Evolutionary conservation across 2,113 vertebrate genomes (phyloP).

Genomic region (Calyptomena viridis): DNA sequence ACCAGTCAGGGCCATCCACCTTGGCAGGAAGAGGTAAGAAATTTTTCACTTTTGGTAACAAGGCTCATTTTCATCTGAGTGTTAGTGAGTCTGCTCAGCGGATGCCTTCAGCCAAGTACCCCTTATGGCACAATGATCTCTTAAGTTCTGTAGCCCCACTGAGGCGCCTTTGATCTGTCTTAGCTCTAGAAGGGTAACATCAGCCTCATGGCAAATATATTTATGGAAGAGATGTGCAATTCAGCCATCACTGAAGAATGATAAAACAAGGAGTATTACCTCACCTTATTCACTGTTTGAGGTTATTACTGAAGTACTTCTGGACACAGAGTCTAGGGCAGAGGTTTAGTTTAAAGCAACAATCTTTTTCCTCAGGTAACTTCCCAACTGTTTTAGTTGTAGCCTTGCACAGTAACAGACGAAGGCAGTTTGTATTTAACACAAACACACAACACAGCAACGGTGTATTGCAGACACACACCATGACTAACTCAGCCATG

Average conservation of each 20-base stretch:
- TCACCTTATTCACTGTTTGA: not conserved
- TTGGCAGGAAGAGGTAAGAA: not conserved
- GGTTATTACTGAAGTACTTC: not conserved
- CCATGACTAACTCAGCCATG: rapidly evolving
- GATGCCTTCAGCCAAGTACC: not conserved
- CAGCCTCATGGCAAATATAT: not conserved
- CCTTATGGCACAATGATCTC: not conserved
- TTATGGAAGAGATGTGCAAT: too few species aligned
- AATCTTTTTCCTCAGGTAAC: rapidly evolving
- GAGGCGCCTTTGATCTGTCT: not conserved
- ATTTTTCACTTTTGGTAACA: not conserved
- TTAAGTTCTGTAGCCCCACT: not conserved
- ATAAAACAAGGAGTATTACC: not conserved
- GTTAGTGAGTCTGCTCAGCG: not conserved
- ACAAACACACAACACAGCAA: not conserved
- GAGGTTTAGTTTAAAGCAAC: too few species aligned
- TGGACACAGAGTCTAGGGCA: too few species aligned
- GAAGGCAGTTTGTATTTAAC: too few species aligned
- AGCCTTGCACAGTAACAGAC: not conserved
- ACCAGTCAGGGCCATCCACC: too few species aligned
- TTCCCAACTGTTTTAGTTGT: rapidly evolving
- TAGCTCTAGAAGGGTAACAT: not conserved
- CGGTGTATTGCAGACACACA: not conserved
- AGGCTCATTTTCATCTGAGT: not conserved
- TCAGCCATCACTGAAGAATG: not conserved